Percentiles rank a stretch among this genome's conserved stretches.
These are phyloP conservation scores for Anolis apletophallus DNA, from an alignment of 2,797 vertebrate species.

Conservation along the genomic window DNA sequence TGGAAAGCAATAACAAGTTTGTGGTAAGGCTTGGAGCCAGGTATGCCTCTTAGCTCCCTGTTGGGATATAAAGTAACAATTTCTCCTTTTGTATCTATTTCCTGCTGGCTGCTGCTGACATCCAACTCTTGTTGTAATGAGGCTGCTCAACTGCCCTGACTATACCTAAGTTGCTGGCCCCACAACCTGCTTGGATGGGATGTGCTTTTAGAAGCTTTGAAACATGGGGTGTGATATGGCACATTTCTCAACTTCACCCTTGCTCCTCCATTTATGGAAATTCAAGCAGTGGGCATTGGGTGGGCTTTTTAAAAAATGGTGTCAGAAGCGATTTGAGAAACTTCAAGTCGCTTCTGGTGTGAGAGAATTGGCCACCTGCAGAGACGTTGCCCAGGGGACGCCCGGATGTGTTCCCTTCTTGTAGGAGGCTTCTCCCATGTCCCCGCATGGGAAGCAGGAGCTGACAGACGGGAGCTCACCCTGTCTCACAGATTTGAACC, in stretches of 20 bases:
- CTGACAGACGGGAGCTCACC: no score
- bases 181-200: not conserved
- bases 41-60: constrained; percentile 53
- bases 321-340: no score
- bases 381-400: no score
- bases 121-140: not conserved
- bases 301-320: not conserved
- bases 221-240: not conserved
- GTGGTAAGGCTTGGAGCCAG: constrained; percentile 43
- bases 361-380: no score
- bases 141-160: not conserved
- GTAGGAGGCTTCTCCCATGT: no score
- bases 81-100: constrained; percentile 19
- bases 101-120: constrained; percentile 6
- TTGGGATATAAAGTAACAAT: constrained; percentile 53
- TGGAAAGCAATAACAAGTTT: constrained; percentile 51
- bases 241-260: not conserved
- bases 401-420: no score
- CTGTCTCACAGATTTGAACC: no score
- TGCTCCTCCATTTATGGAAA: not conserved
- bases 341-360: no score
- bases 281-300: not conserved
- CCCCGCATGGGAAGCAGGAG: no score
- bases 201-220: not conserved
- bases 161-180: not conserved